Conservation (phyloP, 2,113 vertebrate species). For the Tamias sibiricus region DNA sequence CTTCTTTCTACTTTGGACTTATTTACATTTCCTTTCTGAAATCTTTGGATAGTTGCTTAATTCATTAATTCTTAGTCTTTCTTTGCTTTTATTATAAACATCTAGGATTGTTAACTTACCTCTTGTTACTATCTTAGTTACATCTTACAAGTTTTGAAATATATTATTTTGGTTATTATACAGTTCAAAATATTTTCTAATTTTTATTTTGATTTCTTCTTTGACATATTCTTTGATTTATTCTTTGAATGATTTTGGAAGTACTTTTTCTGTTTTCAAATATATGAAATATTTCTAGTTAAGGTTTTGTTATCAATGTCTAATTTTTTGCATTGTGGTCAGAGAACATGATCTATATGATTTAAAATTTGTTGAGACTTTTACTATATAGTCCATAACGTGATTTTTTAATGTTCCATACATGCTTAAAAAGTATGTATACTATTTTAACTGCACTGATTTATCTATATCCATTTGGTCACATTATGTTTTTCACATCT, state of each 20-base stretch:
- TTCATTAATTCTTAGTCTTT: background rate
- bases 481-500: background rate
- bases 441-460: background rate
- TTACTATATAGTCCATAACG: background rate
- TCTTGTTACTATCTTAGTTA: background rate
- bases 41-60: no score
- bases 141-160: background rate
- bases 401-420: background rate
- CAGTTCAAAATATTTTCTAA: background rate
- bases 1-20: no score
- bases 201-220: slow-evolving; percentile 1
- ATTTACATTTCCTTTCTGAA: no score
- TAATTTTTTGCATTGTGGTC: background rate
- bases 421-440: background rate
- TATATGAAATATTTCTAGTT: background rate
- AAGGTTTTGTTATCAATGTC: background rate
- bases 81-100: background rate
- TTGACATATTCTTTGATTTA: background rate
- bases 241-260: background rate
- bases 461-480: background rate
- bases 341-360: background rate
- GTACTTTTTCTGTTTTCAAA: background rate
- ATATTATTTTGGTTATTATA: background rate
- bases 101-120: background rate
- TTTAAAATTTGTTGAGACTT: background rate